Evolutionary conservation across 1,140 invertebrate species (phyloP), one percentile per base, ranked within the genome.

Genomic region (Megalonaias nervosa): DNA sequence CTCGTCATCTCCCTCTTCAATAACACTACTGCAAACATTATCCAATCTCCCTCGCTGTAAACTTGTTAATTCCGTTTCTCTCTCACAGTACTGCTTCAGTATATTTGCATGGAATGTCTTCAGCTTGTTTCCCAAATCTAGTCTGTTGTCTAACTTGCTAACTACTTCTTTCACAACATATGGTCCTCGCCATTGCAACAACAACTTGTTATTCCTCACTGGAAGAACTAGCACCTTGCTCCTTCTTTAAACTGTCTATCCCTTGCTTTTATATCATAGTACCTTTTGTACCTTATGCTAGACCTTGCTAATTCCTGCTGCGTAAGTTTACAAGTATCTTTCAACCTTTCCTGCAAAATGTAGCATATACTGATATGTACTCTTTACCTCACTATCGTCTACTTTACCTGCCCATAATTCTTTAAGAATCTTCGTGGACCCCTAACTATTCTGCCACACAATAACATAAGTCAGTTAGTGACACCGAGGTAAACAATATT

Each of bases 391-490:
- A 11, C 26, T 58, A 38, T 78, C 56, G 13, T 17, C 56, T 1
- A 60, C 17, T 55, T 79, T 60, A 21, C 67, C 65, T 5, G 70
- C 60, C 83, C 81, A 83, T 56, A 81, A 55, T 67, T 83, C 77
- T 31, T 77, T 75, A 23, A 82, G 71, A 13, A 85, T 74, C 38
- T n/a, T 58, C 68, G 81, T 79, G 16, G 85, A 61, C 81, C 85
- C 62, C 85, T 77, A 48, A 82, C 80, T 57, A 67, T 78, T 62
- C 81, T 64, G 14, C 84, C 85, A 83, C 81, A 87, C 17, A 87
- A 31, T 23, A 88, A 31, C 1, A 1, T 31, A 31, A 31, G 26
- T 4, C 26, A 31, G 2, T 31, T 31, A 3, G 1, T 1, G 26
- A 31, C 26, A 31, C 26, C 1, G 26, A 31, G 26, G 26, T 31